Evolutionary conservation across 2,797 vertebrate species (phyloP).

Genomic region (Pangasius mekongensis): DNA sequence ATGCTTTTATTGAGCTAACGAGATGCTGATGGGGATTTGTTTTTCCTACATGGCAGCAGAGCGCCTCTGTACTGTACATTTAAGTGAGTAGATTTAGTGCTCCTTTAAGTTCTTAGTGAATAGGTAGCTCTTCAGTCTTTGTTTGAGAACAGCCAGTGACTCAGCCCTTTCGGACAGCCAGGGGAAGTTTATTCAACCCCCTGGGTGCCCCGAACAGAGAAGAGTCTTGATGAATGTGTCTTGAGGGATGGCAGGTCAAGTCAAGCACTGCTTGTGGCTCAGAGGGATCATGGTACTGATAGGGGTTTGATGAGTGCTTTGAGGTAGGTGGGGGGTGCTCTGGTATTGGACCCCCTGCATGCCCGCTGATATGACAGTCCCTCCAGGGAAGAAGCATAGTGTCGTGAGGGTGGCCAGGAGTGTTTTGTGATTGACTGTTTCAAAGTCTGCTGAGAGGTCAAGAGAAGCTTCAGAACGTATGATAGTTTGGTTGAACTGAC

Average conservation of each 20-base stretch:
- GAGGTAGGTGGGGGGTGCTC: background rate
- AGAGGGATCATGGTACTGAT: background rate
- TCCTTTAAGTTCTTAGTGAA: background rate
- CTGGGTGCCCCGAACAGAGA: background rate
- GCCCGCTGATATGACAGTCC: background rate
- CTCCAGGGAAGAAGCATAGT: background rate
- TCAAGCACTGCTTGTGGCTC: background rate
- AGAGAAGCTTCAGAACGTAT: background rate
- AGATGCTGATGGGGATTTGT: background rate
- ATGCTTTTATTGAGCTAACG: background rate
- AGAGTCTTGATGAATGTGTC: background rate
- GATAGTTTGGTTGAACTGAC: background rate
- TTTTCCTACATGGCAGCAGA: background rate
- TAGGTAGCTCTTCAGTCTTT: background rate
- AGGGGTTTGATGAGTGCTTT: background rate
- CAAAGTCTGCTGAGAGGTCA: conserved; percentile 16
- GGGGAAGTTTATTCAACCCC: background rate
- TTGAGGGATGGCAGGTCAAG: background rate
- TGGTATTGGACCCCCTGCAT: background rate
- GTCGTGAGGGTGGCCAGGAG: background rate
- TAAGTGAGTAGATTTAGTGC: background rate
- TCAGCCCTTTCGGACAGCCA: background rate
- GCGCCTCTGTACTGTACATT: background rate
- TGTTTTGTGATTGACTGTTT: background rate
- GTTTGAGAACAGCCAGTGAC: background rate